Conservation (phyloP, 2,113 vertebrate genomes). For the Dasyurus viverrinus region DNA sequence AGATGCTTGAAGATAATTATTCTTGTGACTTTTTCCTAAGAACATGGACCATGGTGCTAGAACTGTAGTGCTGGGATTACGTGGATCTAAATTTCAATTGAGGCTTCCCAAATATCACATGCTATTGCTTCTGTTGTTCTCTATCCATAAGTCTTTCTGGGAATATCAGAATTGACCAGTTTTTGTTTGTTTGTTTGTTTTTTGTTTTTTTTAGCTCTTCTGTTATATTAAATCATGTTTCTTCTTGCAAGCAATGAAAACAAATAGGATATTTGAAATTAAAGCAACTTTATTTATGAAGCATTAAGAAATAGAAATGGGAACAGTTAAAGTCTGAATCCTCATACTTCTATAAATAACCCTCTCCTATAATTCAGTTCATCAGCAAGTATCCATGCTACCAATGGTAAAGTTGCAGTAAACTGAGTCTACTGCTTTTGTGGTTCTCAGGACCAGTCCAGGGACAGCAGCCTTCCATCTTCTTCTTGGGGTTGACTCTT, state of each 20-base stretch:
- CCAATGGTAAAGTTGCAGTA: background rate
- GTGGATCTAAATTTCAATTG: background rate
- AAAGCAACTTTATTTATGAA: background rate
- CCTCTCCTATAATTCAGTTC: background rate
- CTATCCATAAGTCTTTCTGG: background rate
- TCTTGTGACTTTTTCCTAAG: background rate
- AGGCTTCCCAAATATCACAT: background rate
- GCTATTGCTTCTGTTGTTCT: background rate
- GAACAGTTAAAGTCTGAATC: background rate
- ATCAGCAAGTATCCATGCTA: background rate
- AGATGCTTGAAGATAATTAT: background rate
- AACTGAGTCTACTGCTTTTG: background rate
- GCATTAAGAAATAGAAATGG: background rate
- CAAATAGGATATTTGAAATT: background rate
- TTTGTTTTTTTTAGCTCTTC: background rate
- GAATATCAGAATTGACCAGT: background rate
- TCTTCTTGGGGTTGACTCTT: background rate
- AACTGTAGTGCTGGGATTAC: background rate
- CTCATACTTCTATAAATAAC: background rate
- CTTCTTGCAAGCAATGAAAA: background rate
- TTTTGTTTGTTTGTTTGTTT: too few relatives aligned
- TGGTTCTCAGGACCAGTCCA: background rate
- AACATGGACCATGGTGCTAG: background rate
- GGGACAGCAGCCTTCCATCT: background rate
- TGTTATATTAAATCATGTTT: background rate